Percentiles rank a stretch among this genome's conserved stretches.
These are phyloP conservation scores for Athene noctua DNA, from an alignment of 2,113 vertebrate genomes.

Conservation along the genomic window DNA sequence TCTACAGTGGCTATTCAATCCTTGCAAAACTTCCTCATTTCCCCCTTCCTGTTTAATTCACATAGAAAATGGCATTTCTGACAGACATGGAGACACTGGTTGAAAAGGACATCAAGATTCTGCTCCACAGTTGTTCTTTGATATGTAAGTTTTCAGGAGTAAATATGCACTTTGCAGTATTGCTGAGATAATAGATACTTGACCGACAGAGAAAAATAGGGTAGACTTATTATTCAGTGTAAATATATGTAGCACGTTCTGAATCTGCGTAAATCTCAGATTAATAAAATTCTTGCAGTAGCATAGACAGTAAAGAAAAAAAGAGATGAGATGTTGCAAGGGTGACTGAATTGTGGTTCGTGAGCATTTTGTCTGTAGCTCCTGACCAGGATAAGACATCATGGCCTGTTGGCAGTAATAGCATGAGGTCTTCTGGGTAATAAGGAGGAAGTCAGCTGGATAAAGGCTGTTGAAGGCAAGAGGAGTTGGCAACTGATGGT, in stretches of 20 bases:
- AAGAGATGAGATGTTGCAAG: background rate
- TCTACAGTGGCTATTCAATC: background rate
- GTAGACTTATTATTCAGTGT: background rate
- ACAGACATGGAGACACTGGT: background rate
- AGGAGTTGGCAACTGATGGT: rapidly evolving
- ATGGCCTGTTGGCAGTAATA: background rate
- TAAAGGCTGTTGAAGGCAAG: background rate
- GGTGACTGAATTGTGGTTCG: background rate
- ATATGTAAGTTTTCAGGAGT: background rate
- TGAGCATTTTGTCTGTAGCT: background rate
- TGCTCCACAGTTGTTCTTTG: background rate
- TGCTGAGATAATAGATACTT: background rate
- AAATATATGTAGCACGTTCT: background rate
- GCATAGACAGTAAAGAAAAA: background rate
- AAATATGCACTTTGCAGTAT: background rate
- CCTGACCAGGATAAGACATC: background rate
- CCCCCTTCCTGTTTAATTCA: background rate
- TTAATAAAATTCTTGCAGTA: background rate
- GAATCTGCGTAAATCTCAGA: background rate
- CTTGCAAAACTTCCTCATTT: background rate
- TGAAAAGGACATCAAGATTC: background rate
- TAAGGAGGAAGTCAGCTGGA: background rate
- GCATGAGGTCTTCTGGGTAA: background rate
- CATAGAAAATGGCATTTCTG: background rate
- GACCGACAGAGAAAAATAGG: background rate